A percentile compares a stretch with the other conserved stretches of the same genome.
Evolutionary conservation across 2,113 vertebrate genomes (phyloP).

Genomic region (Pandion haliaetus): DNA sequence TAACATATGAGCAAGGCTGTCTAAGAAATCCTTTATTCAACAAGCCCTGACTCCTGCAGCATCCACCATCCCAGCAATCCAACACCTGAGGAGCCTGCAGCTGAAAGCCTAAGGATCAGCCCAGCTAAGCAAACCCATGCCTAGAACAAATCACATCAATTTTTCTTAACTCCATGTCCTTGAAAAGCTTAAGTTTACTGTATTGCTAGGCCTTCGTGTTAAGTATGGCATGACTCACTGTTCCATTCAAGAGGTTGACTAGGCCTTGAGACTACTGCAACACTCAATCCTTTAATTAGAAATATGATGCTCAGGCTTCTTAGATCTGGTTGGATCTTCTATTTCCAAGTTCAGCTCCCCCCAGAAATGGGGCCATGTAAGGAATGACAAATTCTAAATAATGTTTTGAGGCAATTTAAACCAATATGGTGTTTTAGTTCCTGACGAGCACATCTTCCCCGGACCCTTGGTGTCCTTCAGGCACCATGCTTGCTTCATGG

Average conservation of each 20-base stretch:
- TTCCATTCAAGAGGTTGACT: not conserved
- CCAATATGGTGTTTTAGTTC: rapidly evolving
- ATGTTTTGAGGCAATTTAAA: not conserved
- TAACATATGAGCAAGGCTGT: not conserved
- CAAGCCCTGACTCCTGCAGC: not conserved
- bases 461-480: not conserved
- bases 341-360: not conserved
- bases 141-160: not conserved
- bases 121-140: not conserved
- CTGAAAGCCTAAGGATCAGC: not conserved
- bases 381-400: not conserved
- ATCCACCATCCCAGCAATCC: not conserved
- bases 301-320: not conserved
- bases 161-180: not conserved
- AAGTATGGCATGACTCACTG: not conserved
- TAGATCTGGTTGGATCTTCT: not conserved
- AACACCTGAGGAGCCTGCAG: not conserved
- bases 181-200: not conserved
- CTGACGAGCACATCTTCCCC: not conserved
- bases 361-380: not conserved
- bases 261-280: not conserved
- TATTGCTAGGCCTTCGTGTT: not conserved
- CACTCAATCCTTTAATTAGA: not conserved
- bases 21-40: not conserved
- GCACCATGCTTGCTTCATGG: not conserved